These are phyloP conservation scores for Anser cygnoides DNA, from an alignment of 2,113 vertebrate genomes.

Conservation along the genomic window DNA sequence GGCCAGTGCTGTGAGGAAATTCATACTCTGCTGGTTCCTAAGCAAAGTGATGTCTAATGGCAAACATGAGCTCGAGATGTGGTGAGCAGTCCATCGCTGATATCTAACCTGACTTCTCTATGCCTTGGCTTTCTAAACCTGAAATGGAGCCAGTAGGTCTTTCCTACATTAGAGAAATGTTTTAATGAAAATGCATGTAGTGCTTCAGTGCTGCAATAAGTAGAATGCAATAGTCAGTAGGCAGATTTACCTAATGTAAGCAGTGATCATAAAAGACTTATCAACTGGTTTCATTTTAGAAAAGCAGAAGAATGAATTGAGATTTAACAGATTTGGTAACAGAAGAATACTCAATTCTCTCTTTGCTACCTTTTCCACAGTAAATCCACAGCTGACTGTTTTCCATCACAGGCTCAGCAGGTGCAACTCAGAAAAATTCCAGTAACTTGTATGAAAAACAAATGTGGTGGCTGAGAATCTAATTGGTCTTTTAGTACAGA, in stretches of 20 bases:
- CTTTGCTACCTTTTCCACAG: neutral
- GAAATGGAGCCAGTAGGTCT: neutral
- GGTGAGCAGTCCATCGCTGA: neutral
- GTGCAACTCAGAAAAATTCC: neutral
- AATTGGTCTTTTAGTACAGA: neutral
- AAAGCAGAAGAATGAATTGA: neutral
- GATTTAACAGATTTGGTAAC: neutral
- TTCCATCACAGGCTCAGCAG: neutral
- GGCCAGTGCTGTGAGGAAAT: neutral
- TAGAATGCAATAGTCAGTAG: neutral
- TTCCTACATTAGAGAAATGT: neutral
- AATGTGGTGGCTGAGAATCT: neutral
- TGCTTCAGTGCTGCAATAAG: neutral
- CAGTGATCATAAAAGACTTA: neutral
- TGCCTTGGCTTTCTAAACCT: neutral
- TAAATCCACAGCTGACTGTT: neutral
- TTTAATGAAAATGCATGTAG: neutral
- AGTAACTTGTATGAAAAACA: neutral
- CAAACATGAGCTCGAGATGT: neutral
- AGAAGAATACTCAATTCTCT: neutral
- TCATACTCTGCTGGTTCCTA: neutral
- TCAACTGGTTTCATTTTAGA: neutral
- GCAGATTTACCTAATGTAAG: neutral
- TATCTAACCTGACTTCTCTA: neutral
- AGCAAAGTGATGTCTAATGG: neutral